A percentile compares a stretch with the other conserved stretches of the same genome.
phyloP scores from a whole-genome alignment of 2,113 vertebrate species.

The western clawed frog (Xenopus tropicalis) region UCB_Xtro_10.0 CM004445.2:80116001-80116500 shows the following conservation, averaged over 20 bases:
- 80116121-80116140: too few species aligned
- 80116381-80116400: conserved; percentile 27
- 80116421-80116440: conserved; percentile 47
- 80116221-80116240: too few species aligned
- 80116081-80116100: too few species aligned
- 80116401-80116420: conserved; percentile 36
- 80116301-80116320: conserved; percentile 50
- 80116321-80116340: conserved; percentile 53
- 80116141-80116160: too few species aligned
- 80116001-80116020: too few species aligned
- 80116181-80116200: too few species aligned
- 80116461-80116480: conserved; percentile 47
- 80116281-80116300: conserved; percentile 69
- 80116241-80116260: conserved; percentile 41
- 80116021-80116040: too few species aligned
- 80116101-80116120: too few species aligned
- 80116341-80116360: conserved; percentile 48
- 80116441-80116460: conserved; percentile 49
- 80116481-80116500: conserved; percentile 52
- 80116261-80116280: conserved; percentile 81
- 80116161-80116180: too few species aligned
- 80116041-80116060: too few species aligned
- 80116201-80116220: too few species aligned
- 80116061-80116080: too few species aligned
- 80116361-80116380: conserved; percentile 45